phyloP scores from a whole-genome alignment of 2,888 invertebrate species.

The Nematopogon swammerdamellus region DNA sequence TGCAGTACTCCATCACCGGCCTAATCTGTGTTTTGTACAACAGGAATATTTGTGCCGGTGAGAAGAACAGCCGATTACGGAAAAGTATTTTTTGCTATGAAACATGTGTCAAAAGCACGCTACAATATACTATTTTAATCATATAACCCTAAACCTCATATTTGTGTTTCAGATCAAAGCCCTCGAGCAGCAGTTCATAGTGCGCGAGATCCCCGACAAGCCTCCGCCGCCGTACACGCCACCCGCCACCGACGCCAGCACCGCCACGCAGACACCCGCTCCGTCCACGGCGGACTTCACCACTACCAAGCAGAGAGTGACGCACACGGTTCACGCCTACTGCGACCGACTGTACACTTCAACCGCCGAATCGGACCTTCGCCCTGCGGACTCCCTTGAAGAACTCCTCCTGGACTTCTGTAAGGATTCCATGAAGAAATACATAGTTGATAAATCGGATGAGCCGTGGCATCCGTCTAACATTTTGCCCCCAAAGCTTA shows the following conservation, averaged over 20 bases:
- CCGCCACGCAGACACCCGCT: background rate
- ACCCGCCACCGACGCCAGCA: constrained; percentile 26
- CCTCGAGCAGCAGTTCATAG: constrained; percentile 39
- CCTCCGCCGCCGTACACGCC: constrained; percentile 46
- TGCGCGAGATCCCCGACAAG: constrained; percentile 47
- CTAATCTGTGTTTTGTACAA: no score
- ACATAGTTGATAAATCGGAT: constrained; percentile 15
- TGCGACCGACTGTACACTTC: background rate
- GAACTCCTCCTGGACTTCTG: constrained; percentile 35
- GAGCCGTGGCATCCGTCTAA: constrained; percentile 41
- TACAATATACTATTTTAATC: no score
- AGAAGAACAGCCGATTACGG: no score
- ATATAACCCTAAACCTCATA: no score
- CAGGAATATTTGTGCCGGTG: no score
- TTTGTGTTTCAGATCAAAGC: constrained; percentile 35
- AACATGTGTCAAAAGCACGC: no score
- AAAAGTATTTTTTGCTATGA: no score
- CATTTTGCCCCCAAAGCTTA: constrained; percentile 27
- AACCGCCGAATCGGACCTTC: background rate
- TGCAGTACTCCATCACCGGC: no score
- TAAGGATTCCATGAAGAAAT: constrained; percentile 23
- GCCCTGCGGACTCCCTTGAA: constrained; percentile 25
- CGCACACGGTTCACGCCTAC: background rate
- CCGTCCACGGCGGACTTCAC: constrained; percentile 1
- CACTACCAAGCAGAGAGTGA: background rate